These are phyloP conservation scores for Yponomeuta sedellus DNA, from an alignment of 2,888 invertebrate species.

Conservation along the genomic window DNA sequence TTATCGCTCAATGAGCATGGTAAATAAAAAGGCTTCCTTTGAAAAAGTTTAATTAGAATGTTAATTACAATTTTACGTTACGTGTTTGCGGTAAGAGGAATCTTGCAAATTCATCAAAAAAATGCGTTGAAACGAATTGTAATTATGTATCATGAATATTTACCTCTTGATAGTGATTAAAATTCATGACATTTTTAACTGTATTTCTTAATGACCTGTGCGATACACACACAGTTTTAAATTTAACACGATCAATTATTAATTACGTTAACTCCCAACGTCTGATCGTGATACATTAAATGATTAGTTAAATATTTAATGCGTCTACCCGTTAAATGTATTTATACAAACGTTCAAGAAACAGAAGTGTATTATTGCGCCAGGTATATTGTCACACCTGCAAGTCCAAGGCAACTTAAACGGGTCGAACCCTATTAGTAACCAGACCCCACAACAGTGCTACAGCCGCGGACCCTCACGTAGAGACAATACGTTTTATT, in stretches of 20 bases:
- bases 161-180: no score
- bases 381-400: neutral
- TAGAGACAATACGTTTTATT: neutral
- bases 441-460: neutral
- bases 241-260: no score
- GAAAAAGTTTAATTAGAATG: neutral
- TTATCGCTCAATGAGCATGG: conserved; percentile 19
- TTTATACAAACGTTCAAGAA: no score
- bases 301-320: no score
- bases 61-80: neutral
- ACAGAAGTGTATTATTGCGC: no score
- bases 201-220: no score
- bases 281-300: no score
- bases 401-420: neutral
- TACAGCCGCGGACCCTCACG: neutral
- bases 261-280: no score
- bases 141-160: no score
- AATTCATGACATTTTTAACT: no score
- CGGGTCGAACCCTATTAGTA: neutral
- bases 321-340: no score
- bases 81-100: neutral
- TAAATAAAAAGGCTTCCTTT: neutral
- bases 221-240: no score
- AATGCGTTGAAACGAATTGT: neutral
- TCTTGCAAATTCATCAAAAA: neutral